Evolutionary conservation across 35 echinoderm and acorn worm species (phyloP).

Genomic region (Heliocidaris erythrogramma): DNA sequence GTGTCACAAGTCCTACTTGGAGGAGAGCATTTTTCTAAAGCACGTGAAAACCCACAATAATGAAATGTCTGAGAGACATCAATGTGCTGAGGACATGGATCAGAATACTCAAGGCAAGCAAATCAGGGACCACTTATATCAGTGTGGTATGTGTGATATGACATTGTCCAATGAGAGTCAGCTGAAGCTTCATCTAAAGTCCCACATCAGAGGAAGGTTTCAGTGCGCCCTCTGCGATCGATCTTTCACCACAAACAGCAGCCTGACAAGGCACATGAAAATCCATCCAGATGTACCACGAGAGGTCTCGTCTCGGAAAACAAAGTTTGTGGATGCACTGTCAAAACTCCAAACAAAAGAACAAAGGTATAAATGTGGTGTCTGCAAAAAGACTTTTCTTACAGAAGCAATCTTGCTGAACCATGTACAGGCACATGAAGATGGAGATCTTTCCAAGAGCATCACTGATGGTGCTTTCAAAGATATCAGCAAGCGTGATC

Average conservation of each 20-base stretch:
- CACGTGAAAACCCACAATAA: slow-evolving; percentile 23
- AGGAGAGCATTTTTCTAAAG: background rate
- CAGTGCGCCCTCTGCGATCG: slow-evolving; percentile 27
- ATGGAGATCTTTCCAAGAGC: background rate
- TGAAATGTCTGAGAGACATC: background rate
- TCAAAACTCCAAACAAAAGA: no score
- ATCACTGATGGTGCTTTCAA: background rate
- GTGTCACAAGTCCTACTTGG: slow-evolving; percentile 34
- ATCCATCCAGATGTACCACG: slow-evolving; percentile 26
- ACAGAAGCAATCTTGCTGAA: no score
- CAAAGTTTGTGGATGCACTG: no score
- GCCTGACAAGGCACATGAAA: slow-evolving; percentile 16
- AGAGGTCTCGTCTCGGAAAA: background rate
- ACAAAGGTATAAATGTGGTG: no score
- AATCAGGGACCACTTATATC: background rate
- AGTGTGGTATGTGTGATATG: slow-evolving; percentile 30
- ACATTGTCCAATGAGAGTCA: background rate
- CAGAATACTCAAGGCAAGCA: background rate
- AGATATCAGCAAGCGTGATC: background rate
- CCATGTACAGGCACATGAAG: no score
- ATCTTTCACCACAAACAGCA: background rate
- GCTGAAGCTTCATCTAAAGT: slow-evolving; percentile 2
- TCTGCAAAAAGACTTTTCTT: no score
- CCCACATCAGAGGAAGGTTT: slow-evolving; percentile 25
- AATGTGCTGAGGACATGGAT: background rate